Conservation (phyloP, 2,888 invertebrate genomes). For the Plusia festucae region DNA sequence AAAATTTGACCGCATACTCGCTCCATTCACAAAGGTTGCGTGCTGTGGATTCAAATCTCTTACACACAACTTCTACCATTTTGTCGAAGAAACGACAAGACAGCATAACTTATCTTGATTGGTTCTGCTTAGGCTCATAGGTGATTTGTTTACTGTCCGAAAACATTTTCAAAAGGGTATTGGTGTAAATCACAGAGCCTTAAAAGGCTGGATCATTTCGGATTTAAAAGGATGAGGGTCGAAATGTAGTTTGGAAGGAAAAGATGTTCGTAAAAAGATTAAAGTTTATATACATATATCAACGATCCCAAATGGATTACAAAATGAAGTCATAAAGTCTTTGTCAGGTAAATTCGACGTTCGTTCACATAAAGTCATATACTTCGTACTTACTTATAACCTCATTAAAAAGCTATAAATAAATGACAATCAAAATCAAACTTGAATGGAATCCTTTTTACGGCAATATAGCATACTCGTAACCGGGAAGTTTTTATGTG, state of each 20-base stretch:
- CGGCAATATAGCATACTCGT: slow-evolving; percentile 21
- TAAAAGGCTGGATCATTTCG: too few species aligned
- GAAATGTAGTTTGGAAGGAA: too few species aligned
- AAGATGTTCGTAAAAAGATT: too few species aligned
- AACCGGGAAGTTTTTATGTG: slow-evolving; percentile 47
- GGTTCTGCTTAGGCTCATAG: too few species aligned
- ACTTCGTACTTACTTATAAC: too few species aligned
- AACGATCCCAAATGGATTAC: too few species aligned
- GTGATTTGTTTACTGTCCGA: too few species aligned
- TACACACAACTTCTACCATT: neutral
- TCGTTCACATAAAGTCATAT: neutral
- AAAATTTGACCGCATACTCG: neutral
- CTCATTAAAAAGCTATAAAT: slow-evolving; percentile 4
- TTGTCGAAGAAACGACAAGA: slow-evolving; percentile 1
- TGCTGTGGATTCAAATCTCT: neutral
- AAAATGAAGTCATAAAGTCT: neutral
- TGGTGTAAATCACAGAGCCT: too few species aligned
- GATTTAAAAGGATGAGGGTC: too few species aligned
- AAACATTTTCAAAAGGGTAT: too few species aligned
- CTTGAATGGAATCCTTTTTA: neutral
- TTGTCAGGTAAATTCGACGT: neutral
- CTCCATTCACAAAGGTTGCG: neutral
- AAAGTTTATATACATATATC: too few species aligned
- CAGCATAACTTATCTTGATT: neutral
- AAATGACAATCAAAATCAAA: slow-evolving; percentile 1